Base-by-base conservation (phyloP, 1,140 invertebrate genomes). In the Eufriesea mexicana region DNA sequence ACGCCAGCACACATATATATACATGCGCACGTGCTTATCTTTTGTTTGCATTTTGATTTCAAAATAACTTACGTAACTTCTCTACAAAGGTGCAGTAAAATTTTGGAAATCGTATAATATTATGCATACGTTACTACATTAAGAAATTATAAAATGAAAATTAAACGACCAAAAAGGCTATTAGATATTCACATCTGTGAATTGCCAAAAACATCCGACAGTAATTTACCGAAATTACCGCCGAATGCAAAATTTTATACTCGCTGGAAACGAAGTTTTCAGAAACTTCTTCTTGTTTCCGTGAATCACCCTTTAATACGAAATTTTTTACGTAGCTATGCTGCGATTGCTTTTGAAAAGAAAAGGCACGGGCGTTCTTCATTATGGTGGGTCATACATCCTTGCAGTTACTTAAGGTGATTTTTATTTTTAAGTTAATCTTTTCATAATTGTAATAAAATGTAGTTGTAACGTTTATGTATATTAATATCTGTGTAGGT, bases 361-460 rank as follows among this genome's bases (percentile, higher is more conserved):
- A 85, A 79, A 59, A 80, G 88, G 59, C 92, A 93, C 10, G 88
- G 88, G 9, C 86, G 87, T 51, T 91, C 89, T 20, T 5, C 61
- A 1, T 10, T 90, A 59, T 92, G 92, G 91, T 93, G 92, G 92
- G 47, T 91, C 23, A 89, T 92, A 66, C 92, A 93, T 82, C 92
- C 92, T 2, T 92, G 73, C 64, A 93, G 92, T 57, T 16, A 42
- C 12, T 86, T 92, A 14, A 85, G 91, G 91, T 92, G 54, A 79
- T 28, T n/a, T 18, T 18, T 45, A 51, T 25, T 45, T 54, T 61
- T 16, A 2, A 16, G 25, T 6, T 2, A 47, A 2, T 42, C 5
- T 23, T 66, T 5, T 54, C 49, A 20, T 8, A 73, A 64, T 62
- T 54, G 20, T 9, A 0, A 59, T 77, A 25, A 47, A 62, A 42